Base-by-base conservation (phyloP, 2,888 invertebrate genomes). In the Thalpophila matura region DNA sequence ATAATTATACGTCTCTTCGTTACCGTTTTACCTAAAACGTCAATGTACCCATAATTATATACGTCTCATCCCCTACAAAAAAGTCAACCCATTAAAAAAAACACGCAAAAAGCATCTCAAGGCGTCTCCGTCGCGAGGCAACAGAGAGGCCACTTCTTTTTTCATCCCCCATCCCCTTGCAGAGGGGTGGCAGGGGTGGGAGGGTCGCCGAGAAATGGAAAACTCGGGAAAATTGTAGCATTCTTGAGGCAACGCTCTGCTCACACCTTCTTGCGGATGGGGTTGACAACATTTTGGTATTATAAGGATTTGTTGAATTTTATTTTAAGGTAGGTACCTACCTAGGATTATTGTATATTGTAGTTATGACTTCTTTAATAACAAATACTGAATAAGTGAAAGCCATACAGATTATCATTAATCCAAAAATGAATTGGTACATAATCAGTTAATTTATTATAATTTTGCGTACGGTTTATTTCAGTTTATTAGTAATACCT, bases 181-280 rank as follows among this genome's bases (percentile, higher is more conserved):
- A n/a, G 58, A 63, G 65, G 67, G 72, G 72, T 65, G 56, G 57
- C 16, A 64, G 67, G 60, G 74, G 78, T 83, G 86, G 84, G 86
- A 83, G 85, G 89, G 89, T 88, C 88, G 89, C 85, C 89, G 91
- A 93, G 94, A 93, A 94, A 94, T 94, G 95, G 95, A 95, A 95
- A 95, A 95, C 95, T 95, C 95, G 90, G 92, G 94, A 95, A 95
- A 95, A 95, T 94, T 95, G 95, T 95, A 95, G 95, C 95, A 95
- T 95, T 95, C 95, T 94, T 95, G 94, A 95, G 95, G 95, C 94
- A 92, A 93, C 92, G 92, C 91, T 89, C 88, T 87, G 90, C 94
- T 93, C 93, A 92, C 94, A 94, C 94, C 95, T 94, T 94, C 94
- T 94, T 92, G 84, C 73, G 80, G 37, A 76, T 81, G 92, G 79